phyloP scores from a whole-genome alignment of 2,797 vertebrate genomes.

The Cephalopachus bancanus region DNA sequence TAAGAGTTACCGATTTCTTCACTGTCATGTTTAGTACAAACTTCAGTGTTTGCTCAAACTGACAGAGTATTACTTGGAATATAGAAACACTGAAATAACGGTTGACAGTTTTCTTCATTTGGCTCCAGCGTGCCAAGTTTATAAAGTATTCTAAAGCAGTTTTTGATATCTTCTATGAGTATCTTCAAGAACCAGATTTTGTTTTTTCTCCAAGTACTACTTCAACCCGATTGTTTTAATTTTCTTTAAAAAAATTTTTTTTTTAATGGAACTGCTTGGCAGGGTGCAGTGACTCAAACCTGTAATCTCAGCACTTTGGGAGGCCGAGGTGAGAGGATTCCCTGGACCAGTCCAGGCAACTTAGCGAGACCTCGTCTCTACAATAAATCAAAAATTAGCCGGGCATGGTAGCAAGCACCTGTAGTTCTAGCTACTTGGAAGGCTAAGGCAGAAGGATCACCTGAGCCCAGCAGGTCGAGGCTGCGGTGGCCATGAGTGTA shows the following conservation, averaged over 20 bases:
- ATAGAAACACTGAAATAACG: neutral
- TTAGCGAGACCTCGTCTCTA: too few relatives aligned
- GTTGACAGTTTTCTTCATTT: constrained; percentile 34
- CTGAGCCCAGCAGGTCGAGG: too few relatives aligned
- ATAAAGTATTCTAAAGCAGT: constrained; percentile 69
- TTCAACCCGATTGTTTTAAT: constrained; percentile 70
- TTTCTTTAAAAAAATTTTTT: constrained; percentile 16
- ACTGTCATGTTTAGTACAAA: constrained; percentile 16
- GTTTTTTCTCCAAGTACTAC: constrained; percentile 10
- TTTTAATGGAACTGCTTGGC: constrained; percentile 24
- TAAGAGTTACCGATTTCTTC: constrained; percentile 13
- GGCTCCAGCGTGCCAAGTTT: constrained; percentile 58
- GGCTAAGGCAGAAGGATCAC: too few relatives aligned
- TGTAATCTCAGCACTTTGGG: neutral
- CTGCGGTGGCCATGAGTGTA: too few relatives aligned
- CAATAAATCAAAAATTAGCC: too few relatives aligned
- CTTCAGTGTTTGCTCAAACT: constrained; percentile 26
- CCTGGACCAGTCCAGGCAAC: too few relatives aligned
- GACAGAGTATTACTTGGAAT: constrained; percentile 17
- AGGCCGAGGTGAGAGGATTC: neutral
- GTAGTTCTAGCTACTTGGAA: too few relatives aligned
- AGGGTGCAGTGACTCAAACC: too few relatives aligned
- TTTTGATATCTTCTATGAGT: constrained; percentile 77
- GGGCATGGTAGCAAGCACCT: too few relatives aligned
- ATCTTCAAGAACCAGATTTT: constrained; percentile 46